phyloP scores from a whole-genome alignment of 2,113 vertebrate genomes.

The Tetrao urogallus region DNA sequence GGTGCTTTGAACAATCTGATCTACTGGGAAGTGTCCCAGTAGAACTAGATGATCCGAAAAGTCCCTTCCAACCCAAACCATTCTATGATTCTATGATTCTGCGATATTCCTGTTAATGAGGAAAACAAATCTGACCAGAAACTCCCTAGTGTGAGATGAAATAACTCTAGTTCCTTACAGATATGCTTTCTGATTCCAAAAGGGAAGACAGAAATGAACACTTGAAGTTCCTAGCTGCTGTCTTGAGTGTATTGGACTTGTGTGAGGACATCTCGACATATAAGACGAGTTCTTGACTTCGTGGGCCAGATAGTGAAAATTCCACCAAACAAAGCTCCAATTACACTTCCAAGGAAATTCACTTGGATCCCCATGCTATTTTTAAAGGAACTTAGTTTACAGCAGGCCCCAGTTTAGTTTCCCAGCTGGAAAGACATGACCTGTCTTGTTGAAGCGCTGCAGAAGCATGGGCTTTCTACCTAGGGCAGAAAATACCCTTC shows the following conservation, averaged over 20 bases:
- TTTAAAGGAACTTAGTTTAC: slow-evolving; percentile 16
- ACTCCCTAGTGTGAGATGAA: background rate
- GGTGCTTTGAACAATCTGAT: too few relatives aligned
- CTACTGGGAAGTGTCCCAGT: too few relatives aligned
- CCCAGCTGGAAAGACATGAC: background rate
- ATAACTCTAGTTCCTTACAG: background rate
- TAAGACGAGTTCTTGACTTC: background rate
- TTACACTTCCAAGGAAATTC: slow-evolving; percentile 2
- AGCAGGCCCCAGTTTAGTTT: slow-evolving; percentile 14
- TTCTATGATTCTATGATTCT: too few relatives aligned
- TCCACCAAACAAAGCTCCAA: background rate
- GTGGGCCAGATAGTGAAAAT: background rate
- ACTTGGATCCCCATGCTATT: slow-evolving; percentile 6
- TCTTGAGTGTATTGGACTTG: background rate
- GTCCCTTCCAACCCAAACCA: too few relatives aligned
- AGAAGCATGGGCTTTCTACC: background rate
- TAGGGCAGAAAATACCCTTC: background rate
- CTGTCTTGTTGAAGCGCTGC: background rate
- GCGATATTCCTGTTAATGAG: background rate
- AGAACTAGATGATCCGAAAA: too few relatives aligned
- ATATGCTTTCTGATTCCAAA: background rate
- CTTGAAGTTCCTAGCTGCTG: background rate
- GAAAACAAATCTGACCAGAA: background rate
- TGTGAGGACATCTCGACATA: background rate
- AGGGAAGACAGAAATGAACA: background rate